Conservation (phyloP, 2,113 vertebrate species). For the Bubo bubo region DNA sequence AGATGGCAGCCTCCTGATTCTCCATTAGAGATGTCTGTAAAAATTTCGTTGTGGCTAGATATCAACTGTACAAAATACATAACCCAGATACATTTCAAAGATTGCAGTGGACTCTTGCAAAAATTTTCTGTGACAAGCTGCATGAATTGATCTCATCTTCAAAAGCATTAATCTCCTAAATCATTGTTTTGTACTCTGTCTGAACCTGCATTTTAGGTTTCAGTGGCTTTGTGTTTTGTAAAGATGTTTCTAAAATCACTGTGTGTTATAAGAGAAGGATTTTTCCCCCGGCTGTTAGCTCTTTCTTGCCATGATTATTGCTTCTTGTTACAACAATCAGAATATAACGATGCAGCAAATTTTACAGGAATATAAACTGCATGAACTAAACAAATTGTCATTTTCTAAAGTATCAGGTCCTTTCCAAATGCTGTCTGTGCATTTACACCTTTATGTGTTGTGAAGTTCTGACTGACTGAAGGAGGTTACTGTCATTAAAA, state of each 20-base stretch:
- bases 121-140: neutral
- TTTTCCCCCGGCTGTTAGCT: neutral
- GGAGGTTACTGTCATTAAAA: neutral
- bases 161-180: neutral
- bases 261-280: neutral
- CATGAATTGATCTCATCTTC: neutral
- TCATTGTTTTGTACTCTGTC: neutral
- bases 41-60: neutral
- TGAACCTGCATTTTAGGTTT: conserved; percentile 13
- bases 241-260: neutral
- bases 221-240: neutral
- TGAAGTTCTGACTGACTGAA: neutral
- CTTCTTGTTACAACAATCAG: neutral
- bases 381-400: neutral
- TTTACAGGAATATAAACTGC: neutral
- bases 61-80: neutral
- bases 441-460: neutral
- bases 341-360: neutral
- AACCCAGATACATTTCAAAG: neutral
- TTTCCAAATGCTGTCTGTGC: neutral
- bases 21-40: neutral
- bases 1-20: neutral
- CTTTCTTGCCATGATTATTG: conserved; percentile 11
- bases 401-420: neutral
- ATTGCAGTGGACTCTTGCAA: neutral